A percentile compares a stretch with the other conserved stretches of the same genome.
Conservation (phyloP, 2,797 vertebrate species). For the Tolypeutes matacus region DNA sequence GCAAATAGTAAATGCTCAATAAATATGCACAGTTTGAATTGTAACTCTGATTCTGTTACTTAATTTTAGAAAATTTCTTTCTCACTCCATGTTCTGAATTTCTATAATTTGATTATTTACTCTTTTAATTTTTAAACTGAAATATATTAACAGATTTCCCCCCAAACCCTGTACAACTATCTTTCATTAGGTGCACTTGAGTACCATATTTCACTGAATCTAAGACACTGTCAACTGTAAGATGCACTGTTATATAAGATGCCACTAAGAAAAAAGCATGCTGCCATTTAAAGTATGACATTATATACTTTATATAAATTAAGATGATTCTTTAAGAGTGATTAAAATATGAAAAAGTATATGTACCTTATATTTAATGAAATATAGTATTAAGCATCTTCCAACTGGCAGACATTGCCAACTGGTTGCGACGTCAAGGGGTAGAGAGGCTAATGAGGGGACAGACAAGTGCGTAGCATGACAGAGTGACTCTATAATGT, state of each 20-base stretch:
- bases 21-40: not conserved
- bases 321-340: not conserved
- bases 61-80: constrained; percentile 15
- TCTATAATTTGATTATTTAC: not conserved
- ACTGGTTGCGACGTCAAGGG: not conserved
- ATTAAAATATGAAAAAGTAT: constrained; percentile 12
- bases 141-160: not conserved
- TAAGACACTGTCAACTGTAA: not conserved
- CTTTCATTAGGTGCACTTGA: constrained; percentile 20
- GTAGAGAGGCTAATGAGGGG: not conserved
- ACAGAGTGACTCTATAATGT: not conserved
- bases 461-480: not conserved
- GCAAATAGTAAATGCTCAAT: not conserved
- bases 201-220: not conserved
- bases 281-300: not conserved
- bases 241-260: not conserved
- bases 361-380: constrained; percentile 14
- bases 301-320: not conserved
- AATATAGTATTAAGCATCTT: constrained; percentile 1
- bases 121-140: constrained; percentile 47
- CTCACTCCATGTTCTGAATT: not conserved
- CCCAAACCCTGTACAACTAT: not conserved
- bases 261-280: not conserved
- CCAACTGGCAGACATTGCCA: not conserved
- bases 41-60: not conserved